Percentiles rank a stretch among this genome's conserved stretches.
Evolutionary conservation across 2,888 invertebrate genomes (phyloP).

Genomic region (Sesia bembeciformis): DNA sequence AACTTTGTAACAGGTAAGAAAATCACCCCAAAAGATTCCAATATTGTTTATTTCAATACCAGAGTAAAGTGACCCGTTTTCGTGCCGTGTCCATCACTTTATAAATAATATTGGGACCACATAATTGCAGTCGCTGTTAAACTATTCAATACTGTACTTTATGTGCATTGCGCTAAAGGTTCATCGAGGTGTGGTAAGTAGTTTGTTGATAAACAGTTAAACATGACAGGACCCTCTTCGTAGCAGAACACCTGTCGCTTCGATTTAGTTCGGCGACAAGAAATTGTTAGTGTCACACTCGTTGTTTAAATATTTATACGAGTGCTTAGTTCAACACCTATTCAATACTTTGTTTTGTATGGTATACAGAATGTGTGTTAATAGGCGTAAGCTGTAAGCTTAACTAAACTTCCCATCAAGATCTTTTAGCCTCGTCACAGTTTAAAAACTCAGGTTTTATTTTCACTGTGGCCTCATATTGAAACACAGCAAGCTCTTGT

Average conservation of each 20-base stretch:
- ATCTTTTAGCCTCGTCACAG: no score
- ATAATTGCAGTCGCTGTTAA: neutral
- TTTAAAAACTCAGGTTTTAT: no score
- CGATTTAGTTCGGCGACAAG: slow-evolving; percentile 1
- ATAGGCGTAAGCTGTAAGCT: no score
- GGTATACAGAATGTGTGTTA: no score
- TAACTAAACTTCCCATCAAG: no score
- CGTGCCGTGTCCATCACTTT: neutral
- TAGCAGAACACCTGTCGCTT: slow-evolving; percentile 5
- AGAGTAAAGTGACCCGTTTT: neutral
- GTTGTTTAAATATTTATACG: neutral
- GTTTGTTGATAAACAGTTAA: neutral
- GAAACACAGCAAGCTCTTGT: no score
- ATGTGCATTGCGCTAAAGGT: neutral
- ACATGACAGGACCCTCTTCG: slow-evolving; percentile 6
- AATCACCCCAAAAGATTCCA: no score
- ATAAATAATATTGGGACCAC: neutral
- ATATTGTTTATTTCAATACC: neutral
- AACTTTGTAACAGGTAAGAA: no score
- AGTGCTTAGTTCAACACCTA: neutral
- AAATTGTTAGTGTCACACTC: neutral
- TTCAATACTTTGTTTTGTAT: no score
- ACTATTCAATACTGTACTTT: neutral
- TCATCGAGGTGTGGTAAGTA: neutral
- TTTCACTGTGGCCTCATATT: no score